A percentile compares a stretch with the other conserved stretches of the same genome.
phyloP scores from a whole-genome alignment of 2,888 invertebrate genomes.

The Orchesella flavescens region DNA sequence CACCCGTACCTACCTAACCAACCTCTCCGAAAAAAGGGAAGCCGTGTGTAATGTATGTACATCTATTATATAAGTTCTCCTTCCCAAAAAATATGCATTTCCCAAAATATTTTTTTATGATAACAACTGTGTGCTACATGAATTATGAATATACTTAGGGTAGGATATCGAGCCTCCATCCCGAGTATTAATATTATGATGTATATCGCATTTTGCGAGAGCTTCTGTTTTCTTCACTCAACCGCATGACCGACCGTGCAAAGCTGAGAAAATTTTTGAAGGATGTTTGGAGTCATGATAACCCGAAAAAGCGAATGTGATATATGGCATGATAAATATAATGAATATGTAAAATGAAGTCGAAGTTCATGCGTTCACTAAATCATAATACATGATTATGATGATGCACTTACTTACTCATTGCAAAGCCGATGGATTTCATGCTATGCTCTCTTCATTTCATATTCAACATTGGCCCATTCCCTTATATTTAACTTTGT shows the following conservation, averaged over 20 bases:
- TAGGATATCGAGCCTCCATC: neutral
- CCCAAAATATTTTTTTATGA: slow-evolving; percentile 56
- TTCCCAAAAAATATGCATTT: slow-evolving; percentile 22
- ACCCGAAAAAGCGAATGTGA: slow-evolving; percentile 32
- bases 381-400: slow-evolving; percentile 35
- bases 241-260: slow-evolving; percentile 42
- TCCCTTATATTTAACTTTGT: slow-evolving; percentile 2
- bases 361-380: slow-evolving; percentile 49
- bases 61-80: no score
- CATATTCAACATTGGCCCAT: neutral
- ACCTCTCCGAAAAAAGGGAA: no score
- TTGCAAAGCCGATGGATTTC: slow-evolving; percentile 10
- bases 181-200: slow-evolving; percentile 4
- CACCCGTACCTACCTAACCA: no score
- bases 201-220: neutral
- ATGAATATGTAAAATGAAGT: slow-evolving; percentile 25
- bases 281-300: slow-evolving; percentile 25
- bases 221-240: slow-evolving; percentile 54
- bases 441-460: neutral
- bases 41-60: no score
- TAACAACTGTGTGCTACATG: slow-evolving; percentile 22
- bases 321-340: slow-evolving; percentile 34
- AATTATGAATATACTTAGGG: slow-evolving; percentile 7
- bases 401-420: slow-evolving; percentile 22
- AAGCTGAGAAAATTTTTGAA: slow-evolving; percentile 40